A percentile compares a stretch with the other conserved stretches of the same genome.
Evolutionary conservation across 2,113 vertebrate genomes (phyloP).

Genomic region (Albula goreensis): DNA sequence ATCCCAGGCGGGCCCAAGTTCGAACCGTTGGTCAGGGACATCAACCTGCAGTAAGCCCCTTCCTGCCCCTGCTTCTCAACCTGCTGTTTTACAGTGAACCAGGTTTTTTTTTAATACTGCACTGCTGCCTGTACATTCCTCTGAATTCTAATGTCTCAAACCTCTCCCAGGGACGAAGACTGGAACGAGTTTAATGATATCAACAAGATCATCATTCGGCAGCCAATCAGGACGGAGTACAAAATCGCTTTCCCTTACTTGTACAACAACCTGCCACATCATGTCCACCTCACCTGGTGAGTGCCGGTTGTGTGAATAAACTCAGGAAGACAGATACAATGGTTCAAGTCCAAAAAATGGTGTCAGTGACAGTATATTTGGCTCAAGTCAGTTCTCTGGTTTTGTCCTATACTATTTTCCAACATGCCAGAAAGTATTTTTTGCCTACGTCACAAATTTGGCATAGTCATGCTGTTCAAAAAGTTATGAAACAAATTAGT

Average conservation of each 20-base stretch:
- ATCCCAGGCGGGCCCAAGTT: conserved; percentile 98
- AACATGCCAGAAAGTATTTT: too few species aligned
- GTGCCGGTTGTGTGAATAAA: neutral
- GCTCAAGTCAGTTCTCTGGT: too few species aligned
- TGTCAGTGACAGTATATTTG: too few species aligned
- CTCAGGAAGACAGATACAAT: too few species aligned
- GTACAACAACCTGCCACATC: conserved; percentile 97
- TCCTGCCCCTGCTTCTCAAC: neutral
- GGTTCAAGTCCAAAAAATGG: too few species aligned
- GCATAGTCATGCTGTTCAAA: too few species aligned
- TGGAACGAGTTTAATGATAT: conserved; percentile 99
- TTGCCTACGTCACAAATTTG: too few species aligned
- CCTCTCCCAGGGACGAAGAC: conserved; percentile 86
- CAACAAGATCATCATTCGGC: conserved; percentile 98
- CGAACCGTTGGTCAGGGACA: conserved; percentile 94
- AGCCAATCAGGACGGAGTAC: conserved; percentile 97
- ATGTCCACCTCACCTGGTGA: conserved; percentile 97
- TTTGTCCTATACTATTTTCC: too few species aligned
- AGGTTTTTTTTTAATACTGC: neutral
- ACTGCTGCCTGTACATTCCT: neutral
- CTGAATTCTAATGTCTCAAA: neutral
- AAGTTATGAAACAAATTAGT: too few species aligned
- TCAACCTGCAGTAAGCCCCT: conserved; percentile 91
- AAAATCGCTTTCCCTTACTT: conserved; percentile 97
- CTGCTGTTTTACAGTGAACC: neutral